A percentile compares a stretch with the other conserved stretches of the same genome.
These are phyloP conservation scores for Metopolophium dirhodum DNA, from an alignment of 1,140 invertebrate genomes.

Conservation along the genomic window DNA sequence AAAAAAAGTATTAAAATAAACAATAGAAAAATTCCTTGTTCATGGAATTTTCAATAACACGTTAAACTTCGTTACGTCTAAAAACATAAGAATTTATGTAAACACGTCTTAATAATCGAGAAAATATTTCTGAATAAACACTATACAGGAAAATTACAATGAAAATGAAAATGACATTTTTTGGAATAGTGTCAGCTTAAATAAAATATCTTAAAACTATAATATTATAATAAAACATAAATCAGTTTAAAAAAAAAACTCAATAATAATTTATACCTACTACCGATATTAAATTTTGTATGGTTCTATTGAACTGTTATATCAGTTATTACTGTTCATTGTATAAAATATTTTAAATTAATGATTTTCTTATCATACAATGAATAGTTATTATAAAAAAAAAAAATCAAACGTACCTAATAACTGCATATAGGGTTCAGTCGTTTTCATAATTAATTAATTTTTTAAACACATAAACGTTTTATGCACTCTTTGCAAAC, in stretches of 20 bases:
- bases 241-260: neutral
- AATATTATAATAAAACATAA: neutral
- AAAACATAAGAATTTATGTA: neutral
- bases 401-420: neutral
- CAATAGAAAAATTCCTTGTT: neutral
- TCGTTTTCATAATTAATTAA: conserved; percentile 4
- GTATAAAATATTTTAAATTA: neutral
- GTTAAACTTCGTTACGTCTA: neutral
- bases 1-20: neutral
- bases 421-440: neutral
- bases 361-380: neutral
- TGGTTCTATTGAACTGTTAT: neutral
- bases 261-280: neutral
- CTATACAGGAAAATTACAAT: neutral
- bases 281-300: neutral
- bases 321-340: neutral
- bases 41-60: neutral
- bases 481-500: neutral
- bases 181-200: neutral
- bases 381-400: neutral
- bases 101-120: neutral
- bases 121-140: neutral
- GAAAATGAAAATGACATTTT: neutral
- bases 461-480: neutral
- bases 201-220: neutral